These are phyloP conservation scores for Zaprionus nigranus DNA, from an alignment of 1,140 invertebrate genomes.

Conservation along the genomic window DNA sequence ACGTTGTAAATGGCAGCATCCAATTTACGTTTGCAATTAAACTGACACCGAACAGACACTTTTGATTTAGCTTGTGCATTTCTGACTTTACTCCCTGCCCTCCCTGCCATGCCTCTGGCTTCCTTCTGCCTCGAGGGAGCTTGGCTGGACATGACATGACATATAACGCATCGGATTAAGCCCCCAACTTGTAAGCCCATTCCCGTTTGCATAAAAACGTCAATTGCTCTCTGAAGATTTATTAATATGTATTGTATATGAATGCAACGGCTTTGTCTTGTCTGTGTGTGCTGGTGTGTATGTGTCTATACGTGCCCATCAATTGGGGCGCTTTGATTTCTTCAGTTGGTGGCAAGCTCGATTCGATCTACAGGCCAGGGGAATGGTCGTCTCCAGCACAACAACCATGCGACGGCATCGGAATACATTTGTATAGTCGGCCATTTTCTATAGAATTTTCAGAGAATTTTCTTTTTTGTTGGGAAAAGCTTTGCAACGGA, in stretches of 20 bases:
- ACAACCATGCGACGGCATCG: conserved; percentile 58
- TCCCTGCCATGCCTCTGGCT: not conserved
- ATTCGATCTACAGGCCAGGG: not conserved
- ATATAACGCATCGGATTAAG: conserved; percentile 38
- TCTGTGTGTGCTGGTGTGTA: not conserved
- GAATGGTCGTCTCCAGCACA: conserved; percentile 16
- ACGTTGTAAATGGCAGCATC: conserved; percentile 80
- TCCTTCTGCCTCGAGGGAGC: not conserved
- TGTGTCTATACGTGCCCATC: not conserved
- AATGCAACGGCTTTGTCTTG: conserved; percentile 7
- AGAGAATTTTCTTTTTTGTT: conserved; percentile 8
- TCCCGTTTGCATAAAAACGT: conserved; percentile 17
- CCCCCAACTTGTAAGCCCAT: not conserved
- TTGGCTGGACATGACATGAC: conserved; percentile 38
- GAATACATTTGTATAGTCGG: conserved; percentile 61
- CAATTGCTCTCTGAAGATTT: conserved; percentile 34
- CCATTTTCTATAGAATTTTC: conserved; percentile 30
- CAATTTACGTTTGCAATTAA: conserved; percentile 83
- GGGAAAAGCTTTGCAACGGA: not conserved
- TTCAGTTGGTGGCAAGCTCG: not conserved
- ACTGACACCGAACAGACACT: conserved; percentile 82
- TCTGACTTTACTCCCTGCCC: conserved; percentile 21
- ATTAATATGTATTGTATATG: conserved; percentile 30
- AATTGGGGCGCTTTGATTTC: conserved; percentile 1
- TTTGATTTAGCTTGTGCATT: conserved; percentile 71